Evolutionary conservation across 2,888 invertebrate species (phyloP), one percentile per base, ranked within the genome.

Genomic region (Lydus trimaculatus): DNA sequence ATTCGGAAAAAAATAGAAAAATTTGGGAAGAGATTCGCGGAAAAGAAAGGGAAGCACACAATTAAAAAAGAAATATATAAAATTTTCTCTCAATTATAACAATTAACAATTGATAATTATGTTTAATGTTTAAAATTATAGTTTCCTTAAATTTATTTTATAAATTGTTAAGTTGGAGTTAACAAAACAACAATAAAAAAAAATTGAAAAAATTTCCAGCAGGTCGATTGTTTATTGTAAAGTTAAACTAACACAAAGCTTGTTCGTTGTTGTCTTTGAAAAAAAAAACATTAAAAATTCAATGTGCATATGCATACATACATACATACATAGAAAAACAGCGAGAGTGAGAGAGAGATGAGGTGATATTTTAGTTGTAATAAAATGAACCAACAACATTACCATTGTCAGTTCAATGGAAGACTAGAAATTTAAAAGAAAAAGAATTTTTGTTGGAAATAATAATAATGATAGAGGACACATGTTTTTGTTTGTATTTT

Each of bases 1-100:
- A 87, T 70, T 78, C 84, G 52, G 87, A 87, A 1, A 86, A 71
- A 13, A 89, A 89, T 76, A 84, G 86, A 15, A 81, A 81, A 52
- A 86, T 84, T 72, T 89, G 88, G 88, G 80, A 81, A 0, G 87
- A 87, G 75, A 84, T 84, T 48, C 83, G 79, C 63, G 78, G 80
- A 36, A 82, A 83, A 69, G 83, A 85, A 72, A 76, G 75, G 31
- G 78, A 78, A 71, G 80, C 77, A 63, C 78, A 80, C 59, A 76
- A 75, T 67, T 75, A 72, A 15, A 9, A 48, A 56, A 25, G 0
- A 8, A 6, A 11, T 43, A 17, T 43, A 15, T 13, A 5, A 39
- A 15, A 15, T 39, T 6, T 15, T 43, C 13, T 43, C 11, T 48
- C 23, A 48, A 23, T 43, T 43, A 43, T 43, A 20, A 48, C 8